Evolutionary conservation across 1,140 invertebrate genomes (phyloP).

Genomic region (Conus ventricosus): DNA sequence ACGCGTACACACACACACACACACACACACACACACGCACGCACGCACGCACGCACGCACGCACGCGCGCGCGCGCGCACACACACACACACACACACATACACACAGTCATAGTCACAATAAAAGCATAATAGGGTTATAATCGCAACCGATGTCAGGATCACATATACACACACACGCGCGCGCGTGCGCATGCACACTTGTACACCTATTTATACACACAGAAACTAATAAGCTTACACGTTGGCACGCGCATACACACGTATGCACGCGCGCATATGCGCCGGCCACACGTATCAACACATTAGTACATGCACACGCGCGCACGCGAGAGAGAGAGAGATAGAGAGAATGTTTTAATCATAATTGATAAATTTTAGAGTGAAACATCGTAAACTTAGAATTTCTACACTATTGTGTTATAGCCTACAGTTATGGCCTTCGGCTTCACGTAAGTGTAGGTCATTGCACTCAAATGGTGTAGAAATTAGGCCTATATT

Average conservation of each 20-base stretch:
- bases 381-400: too few species aligned
- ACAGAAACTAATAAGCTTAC: background rate
- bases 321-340: background rate
- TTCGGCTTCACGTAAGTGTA: too few species aligned
- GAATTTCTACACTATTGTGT: too few species aligned
- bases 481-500: too few species aligned
- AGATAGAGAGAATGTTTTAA: background rate
- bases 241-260: background rate
- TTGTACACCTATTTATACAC: background rate
- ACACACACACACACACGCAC: conserved; percentile 4
- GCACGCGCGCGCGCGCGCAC: too few species aligned
- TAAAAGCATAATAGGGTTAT: too few species aligned
- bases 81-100: background rate
- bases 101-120: background rate
- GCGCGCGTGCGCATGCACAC: background rate
- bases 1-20: background rate
- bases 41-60: conserved; percentile 2
- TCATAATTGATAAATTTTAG: too few species aligned
- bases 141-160: too few species aligned
- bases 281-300: background rate
- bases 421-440: too few species aligned
- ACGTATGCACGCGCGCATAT: background rate
- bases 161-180: conserved; percentile 18
- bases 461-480: too few species aligned
- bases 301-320: background rate